Conservation (phyloP, 1,140 invertebrate species). For the Phortica variegata region DNA sequence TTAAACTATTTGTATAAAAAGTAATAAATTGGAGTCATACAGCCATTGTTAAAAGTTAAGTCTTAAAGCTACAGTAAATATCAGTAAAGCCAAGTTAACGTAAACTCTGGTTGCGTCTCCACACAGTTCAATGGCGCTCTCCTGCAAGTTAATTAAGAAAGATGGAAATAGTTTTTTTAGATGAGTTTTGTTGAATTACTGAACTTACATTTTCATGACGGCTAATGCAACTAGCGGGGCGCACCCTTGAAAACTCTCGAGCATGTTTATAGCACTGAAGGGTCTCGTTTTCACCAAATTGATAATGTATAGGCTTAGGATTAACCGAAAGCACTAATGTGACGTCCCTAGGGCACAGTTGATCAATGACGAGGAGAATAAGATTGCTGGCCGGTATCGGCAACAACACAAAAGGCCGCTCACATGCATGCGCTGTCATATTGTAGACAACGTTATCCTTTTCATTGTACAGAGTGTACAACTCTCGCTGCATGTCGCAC, state of each 20-base stretch:
- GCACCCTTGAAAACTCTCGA: conserved; percentile 63
- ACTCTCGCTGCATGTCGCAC: conserved; percentile 53
- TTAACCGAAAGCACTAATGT: conserved; percentile 59
- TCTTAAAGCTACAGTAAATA: no score
- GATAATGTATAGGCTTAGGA: conserved; percentile 65
- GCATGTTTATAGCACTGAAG: conserved; percentile 67
- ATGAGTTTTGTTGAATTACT: neutral
- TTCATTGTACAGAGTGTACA: conserved; percentile 55
- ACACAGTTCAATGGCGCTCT: conserved; percentile 61
- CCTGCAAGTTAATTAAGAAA: conserved; percentile 42
- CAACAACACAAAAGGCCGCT: conserved; percentile 79
- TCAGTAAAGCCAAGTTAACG: neutral
- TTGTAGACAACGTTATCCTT: conserved; percentile 52
- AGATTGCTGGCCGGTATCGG: conserved; percentile 81
- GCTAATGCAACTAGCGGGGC: conserved; percentile 68
- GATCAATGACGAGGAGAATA: conserved; percentile 78
- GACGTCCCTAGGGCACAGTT: conserved; percentile 61
- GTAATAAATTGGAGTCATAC: no score
- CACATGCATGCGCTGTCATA: conserved; percentile 56
- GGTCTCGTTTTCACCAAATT: conserved; percentile 58
- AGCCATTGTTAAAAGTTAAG: no score
- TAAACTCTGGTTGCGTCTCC: conserved; percentile 31
- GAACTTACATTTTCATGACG: conserved; percentile 71
- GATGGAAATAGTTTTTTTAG: conserved; percentile 5
- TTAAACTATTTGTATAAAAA: no score